Evolutionary conservation across 2,888 invertebrate genomes (phyloP).

Genomic region (Oscheius sp.): DNA sequence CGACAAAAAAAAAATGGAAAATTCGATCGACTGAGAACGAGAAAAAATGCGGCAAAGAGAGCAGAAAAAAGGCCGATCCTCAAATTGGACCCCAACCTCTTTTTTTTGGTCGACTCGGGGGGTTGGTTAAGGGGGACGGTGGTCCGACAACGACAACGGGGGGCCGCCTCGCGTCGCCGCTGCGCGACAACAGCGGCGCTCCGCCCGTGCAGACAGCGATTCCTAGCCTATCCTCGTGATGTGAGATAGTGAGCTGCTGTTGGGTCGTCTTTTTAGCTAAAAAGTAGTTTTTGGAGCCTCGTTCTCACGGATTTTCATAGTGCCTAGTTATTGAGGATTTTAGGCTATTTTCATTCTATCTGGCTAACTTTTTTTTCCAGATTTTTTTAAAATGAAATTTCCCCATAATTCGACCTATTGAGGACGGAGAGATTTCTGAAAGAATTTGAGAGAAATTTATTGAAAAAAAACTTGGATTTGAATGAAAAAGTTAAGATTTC

Average conservation of each 20-base stretch:
- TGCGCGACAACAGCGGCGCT: conserved; percentile 36
- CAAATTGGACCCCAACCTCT: neutral
- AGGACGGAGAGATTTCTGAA: neutral
- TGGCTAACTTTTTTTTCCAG: neutral
- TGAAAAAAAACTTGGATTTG: neutral
- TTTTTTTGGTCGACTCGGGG: neutral
- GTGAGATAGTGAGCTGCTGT: conserved; percentile 25
- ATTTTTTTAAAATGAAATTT: neutral
- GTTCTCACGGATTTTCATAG: too few species aligned
- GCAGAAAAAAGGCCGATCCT: neutral
- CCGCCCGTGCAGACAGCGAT: conserved; percentile 24
- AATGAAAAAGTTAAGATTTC: neutral
- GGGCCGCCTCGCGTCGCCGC: conserved; percentile 34
- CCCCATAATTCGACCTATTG: too few species aligned
- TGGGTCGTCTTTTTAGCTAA: too few species aligned
- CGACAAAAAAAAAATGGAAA: neutral
- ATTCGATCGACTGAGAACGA: neutral
- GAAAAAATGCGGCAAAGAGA: neutral
- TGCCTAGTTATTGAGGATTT: too few species aligned
- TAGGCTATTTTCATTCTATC: too few species aligned
- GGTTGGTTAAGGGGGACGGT: conserved; percentile 38
- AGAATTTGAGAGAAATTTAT: neutral
- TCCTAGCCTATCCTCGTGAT: conserved; percentile 34
- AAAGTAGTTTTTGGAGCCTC: too few species aligned
- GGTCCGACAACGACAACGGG: conserved; percentile 44